Conservation (phyloP, 2,888 invertebrate genomes). For the Limnephilus lunatus region DNA sequence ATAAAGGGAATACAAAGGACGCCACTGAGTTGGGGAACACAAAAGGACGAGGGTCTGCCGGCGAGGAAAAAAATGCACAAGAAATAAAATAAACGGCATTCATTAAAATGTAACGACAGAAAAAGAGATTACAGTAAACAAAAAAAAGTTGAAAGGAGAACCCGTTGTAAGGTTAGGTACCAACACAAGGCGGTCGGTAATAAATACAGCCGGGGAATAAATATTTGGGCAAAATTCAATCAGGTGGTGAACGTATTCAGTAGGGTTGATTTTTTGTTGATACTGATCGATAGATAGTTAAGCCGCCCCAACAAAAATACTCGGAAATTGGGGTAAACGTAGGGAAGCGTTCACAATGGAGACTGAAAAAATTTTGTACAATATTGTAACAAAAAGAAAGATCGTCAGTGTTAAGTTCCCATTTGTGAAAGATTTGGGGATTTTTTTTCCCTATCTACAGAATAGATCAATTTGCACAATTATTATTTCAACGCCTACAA, state of each 20-base stretch:
- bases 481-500: neutral
- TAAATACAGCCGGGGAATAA: conserved; percentile 61
- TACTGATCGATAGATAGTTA: conserved; percentile 38
- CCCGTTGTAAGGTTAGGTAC: conserved; percentile 56
- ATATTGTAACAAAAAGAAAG: conserved; percentile 16
- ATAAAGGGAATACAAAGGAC: conserved; percentile 56
- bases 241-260: conserved; percentile 40
- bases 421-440: neutral
- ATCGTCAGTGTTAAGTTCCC: neutral
- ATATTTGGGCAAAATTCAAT: conserved; percentile 52
- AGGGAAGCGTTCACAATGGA: conserved; percentile 14
- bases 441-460: neutral
- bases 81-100: conserved; percentile 66
- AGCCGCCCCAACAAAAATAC: conserved; percentile 35
- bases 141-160: conserved; percentile 60
- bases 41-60: conserved; percentile 57
- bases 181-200: conserved; percentile 58
- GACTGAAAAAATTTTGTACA: conserved; percentile 9
- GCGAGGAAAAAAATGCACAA: conserved; percentile 58
- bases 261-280: conserved; percentile 51
- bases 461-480: neutral
- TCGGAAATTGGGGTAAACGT: conserved; percentile 32
- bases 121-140: conserved; percentile 63
- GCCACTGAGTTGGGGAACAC: conserved; percentile 48
- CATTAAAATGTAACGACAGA: conserved; percentile 66